These are phyloP conservation scores for Chiridota heheva DNA, from an alignment of 35 echinoderm and acorn worm species.

Conservation along the genomic window DNA sequence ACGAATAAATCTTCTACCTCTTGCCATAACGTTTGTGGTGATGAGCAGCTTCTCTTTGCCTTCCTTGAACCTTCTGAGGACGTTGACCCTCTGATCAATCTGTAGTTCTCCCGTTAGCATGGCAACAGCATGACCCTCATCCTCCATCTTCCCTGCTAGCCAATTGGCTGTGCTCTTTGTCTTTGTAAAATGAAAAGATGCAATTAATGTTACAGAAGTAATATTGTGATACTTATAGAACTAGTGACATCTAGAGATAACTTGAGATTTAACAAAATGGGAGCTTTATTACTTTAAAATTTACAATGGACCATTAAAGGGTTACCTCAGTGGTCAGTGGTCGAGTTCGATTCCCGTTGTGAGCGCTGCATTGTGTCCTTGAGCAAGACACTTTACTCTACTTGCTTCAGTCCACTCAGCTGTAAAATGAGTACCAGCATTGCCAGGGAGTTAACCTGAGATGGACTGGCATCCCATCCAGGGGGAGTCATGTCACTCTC, in stretches of 20 bases:
- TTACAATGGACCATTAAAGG: too few species aligned
- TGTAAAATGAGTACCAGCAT: too few species aligned
- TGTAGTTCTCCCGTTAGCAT: slow-evolving; percentile 73
- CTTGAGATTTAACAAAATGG: background rate
- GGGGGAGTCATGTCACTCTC: too few species aligned
- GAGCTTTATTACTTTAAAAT: background rate
- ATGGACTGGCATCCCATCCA: too few species aligned
- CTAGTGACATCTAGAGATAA: too few species aligned
- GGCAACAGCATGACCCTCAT: slow-evolving; percentile 83
- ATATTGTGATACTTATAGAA: background rate
- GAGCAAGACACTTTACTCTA: too few species aligned
- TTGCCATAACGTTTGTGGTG: slow-evolving; percentile 92
- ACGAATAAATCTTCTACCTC: slow-evolving; percentile 86
- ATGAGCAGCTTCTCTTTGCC: slow-evolving; percentile 93
- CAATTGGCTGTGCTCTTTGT: slow-evolving; percentile 81
- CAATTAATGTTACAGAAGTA: too few species aligned
- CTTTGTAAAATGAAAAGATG: slow-evolving; percentile 35
- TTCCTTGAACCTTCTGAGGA: slow-evolving; percentile 73
- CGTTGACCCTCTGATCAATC: slow-evolving; percentile 65
- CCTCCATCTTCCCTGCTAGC: slow-evolving; percentile 83
- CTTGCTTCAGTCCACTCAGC: too few species aligned
- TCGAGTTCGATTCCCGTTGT: too few species aligned
- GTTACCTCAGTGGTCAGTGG: too few species aligned
- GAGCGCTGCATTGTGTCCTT: too few species aligned
- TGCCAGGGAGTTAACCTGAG: too few species aligned